phyloP scores from a whole-genome alignment of 2,113 vertebrate genomes.

The Dicaeum eximium region DNA sequence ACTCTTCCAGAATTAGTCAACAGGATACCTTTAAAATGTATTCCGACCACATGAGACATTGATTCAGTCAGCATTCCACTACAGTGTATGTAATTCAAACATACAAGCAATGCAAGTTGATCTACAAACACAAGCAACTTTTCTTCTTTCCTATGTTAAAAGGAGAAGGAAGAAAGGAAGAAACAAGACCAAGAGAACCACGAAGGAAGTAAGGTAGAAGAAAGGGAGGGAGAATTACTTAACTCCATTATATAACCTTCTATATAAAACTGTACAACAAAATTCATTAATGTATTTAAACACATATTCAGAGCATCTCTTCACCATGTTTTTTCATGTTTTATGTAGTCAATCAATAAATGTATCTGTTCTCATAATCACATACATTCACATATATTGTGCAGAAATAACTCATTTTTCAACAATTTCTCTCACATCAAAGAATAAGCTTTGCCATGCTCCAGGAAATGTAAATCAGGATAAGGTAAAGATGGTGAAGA shows the following conservation, averaged over 20 bases:
- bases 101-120: not conserved
- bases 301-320: not conserved
- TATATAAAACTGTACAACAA: not conserved
- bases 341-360: not conserved
- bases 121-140: not conserved
- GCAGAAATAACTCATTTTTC: not conserved
- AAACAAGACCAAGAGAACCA: not conserved
- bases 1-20: not conserved
- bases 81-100: not conserved
- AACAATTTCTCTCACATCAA: not conserved
- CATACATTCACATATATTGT: not conserved
- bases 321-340: not conserved
- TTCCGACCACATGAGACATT: not conserved
- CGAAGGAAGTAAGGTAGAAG: not conserved
- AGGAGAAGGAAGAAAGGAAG: not conserved
- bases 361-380: not conserved
- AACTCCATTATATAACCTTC: not conserved
- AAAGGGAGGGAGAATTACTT: not conserved
- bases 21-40: not conserved
- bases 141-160: not conserved
- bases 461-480: fast-evolving
- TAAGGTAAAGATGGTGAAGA: not conserved
- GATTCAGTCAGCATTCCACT: not conserved
- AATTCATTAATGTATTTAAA: not conserved
- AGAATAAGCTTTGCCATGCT: not conserved